Evolutionary conservation across 2,797 vertebrate genomes (phyloP), one percentile per base, ranked within the genome.

Genomic region (Anguilla anguilla): DNA sequence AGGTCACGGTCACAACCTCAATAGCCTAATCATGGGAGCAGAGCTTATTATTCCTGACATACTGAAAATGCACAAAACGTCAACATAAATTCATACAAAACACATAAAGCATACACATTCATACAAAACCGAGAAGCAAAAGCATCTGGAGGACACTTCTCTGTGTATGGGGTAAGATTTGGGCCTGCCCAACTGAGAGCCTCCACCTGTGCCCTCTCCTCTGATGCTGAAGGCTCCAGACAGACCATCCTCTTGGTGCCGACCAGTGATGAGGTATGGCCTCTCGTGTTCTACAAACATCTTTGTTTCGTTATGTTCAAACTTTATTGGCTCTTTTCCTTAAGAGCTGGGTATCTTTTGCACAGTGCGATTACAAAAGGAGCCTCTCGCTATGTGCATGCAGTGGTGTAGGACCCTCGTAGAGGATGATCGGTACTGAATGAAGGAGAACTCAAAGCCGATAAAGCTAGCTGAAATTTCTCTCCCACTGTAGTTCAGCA

Each of bases 401-500:
- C 28, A 31, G 69, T n/a, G 28, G 74, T 25, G 31, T 19, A 3
- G 19, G 19, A 7, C 25, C 49, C 19, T 35, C 93, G 90, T 93
- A 91, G 92, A 93, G 95, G 91, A 94, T 93, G 92, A 92, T 93
- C 93, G 92, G 88, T 91, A 92, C 91, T 86, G 92, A 94, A 95
- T 94, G 91, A 91, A 89, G 87, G 89, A 91, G 90, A 91, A 94
- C 94, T 79, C 81, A 90, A 92, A 94, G 93, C 84, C 91, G 91
- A 90, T 93, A 94, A 95, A 94, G 95, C 95, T 93, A 92, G 94
- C 93, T 95, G 94, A 93, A 93, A 94, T 96, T 96, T 96, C 90
- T 3, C 35, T 17, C 4, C 19, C 43, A 93, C 94, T 79, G 25
- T 94, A 94, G 95, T 95, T 93, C 89, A 89, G 94, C 91, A 95